These are phyloP conservation scores for Ctenopoma multispine DNA, from an alignment of 2,797 vertebrate genomes.

Conservation along the genomic window DNA sequence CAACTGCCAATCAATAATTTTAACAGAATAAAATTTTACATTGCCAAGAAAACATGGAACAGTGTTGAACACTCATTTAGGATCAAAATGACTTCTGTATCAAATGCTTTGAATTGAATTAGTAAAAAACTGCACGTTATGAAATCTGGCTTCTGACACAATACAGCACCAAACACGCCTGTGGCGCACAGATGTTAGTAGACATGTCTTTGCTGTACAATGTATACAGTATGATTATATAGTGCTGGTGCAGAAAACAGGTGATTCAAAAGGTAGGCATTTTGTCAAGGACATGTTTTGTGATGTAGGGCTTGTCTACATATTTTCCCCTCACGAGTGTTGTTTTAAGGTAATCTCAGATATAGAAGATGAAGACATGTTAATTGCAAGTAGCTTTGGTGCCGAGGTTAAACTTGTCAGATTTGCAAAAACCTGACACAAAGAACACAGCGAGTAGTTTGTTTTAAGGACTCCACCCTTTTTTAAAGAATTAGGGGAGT, in stretches of 20 bases:
- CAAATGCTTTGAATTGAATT: slow-evolving; percentile 1
- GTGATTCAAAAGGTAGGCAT: slow-evolving; percentile 52
- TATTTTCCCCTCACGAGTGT: slow-evolving; percentile 79
- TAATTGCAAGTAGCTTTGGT: slow-evolving; percentile 72
- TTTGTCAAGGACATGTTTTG: slow-evolving; percentile 62
- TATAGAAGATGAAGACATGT: slow-evolving; percentile 60
- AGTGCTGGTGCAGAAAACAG: slow-evolving; percentile 11
- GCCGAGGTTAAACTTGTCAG: slow-evolving; percentile 69
- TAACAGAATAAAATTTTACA: not conserved
- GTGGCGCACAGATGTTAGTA: slow-evolving; percentile 35
- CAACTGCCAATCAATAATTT: slow-evolving; percentile 31
- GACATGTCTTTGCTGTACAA: slow-evolving; percentile 30
- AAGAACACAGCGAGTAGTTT: slow-evolving; percentile 69
- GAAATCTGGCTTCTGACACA: not conserved
- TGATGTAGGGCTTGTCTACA: slow-evolving; percentile 59
- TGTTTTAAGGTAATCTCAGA: slow-evolving; percentile 78
- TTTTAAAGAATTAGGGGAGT: slow-evolving; percentile 73
- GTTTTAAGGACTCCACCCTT: slow-evolving; percentile 62
- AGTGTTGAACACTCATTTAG: not conserved
- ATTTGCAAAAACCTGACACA: slow-evolving; percentile 53
- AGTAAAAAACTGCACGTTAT: not conserved
- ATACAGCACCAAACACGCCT: slow-evolving; percentile 37
- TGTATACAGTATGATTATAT: slow-evolving; percentile 31
- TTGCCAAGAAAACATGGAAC: slow-evolving; percentile 5
- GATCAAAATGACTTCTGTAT: not conserved